A percentile compares a stretch with the other conserved stretches of the same genome.
phyloP scores from a whole-genome alignment of 2,888 invertebrate species.

The Eupithecia tripunctaria region DNA sequence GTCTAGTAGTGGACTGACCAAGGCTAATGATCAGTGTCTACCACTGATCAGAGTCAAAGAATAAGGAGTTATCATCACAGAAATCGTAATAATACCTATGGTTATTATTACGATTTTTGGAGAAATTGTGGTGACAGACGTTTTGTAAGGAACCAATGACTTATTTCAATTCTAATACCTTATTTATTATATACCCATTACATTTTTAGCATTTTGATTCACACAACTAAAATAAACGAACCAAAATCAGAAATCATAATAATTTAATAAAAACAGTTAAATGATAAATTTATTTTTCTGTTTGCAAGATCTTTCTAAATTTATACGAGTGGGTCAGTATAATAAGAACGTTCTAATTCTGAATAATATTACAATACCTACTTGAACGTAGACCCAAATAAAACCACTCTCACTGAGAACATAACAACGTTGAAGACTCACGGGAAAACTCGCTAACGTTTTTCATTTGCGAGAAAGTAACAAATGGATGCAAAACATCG shows the following conservation, averaged over 20 bases:
- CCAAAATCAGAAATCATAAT: no score
- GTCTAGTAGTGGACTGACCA: background rate
- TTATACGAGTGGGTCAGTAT: background rate
- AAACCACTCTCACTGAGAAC: constrained; percentile 5
- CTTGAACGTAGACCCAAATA: background rate
- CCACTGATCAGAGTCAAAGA: background rate
- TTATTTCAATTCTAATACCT: no score
- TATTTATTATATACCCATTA: background rate
- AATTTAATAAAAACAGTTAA: background rate
- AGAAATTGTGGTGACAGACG: no score
- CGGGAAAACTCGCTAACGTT: background rate
- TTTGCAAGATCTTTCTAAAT: background rate
- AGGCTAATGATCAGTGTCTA: background rate
- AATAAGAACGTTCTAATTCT: background rate
- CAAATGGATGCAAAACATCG: background rate
- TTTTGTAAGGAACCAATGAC: no score
- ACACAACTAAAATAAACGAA: no score
- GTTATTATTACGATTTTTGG: no score
- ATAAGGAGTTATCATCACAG: no score
- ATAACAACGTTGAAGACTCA: constrained; percentile 22
- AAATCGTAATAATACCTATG: no score
- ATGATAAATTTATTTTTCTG: background rate
- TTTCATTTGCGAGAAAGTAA: background rate
- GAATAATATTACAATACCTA: background rate
- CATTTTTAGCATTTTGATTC: background rate